Conservation (phyloP, 1,140 invertebrate species). For the Drosophila pruinosa region DNA sequence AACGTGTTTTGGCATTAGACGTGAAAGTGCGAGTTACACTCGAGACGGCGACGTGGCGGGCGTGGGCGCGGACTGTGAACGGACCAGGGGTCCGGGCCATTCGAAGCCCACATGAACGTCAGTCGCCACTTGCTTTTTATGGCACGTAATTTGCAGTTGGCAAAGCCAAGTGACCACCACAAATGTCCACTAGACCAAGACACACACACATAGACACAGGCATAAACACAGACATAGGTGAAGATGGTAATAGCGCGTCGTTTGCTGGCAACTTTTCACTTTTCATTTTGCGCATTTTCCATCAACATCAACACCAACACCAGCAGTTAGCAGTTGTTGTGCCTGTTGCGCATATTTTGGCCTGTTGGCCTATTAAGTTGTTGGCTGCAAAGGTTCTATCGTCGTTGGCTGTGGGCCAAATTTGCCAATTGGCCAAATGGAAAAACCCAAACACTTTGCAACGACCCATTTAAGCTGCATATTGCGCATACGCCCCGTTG, state of each 20-base stretch:
- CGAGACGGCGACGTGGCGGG: conserved; percentile 20
- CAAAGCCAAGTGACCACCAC: conserved; percentile 61
- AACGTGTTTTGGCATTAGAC: conserved; percentile 80
- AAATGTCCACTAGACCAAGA: conserved; percentile 16
- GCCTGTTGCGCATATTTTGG: conserved; percentile 55
- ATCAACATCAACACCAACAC: neutral
- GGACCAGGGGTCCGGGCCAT: neutral
- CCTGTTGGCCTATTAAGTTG: conserved; percentile 80
- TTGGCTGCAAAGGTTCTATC: conserved; percentile 48
- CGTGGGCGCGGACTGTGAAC: conserved; percentile 17
- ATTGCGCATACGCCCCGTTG: conserved; percentile 56
- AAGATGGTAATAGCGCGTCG: conserved; percentile 18
- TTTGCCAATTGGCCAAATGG: conserved; percentile 17
- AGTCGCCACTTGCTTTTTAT: conserved; percentile 67
- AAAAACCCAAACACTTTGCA: conserved; percentile 43
- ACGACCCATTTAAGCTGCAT: conserved; percentile 64
- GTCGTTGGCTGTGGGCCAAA: conserved; percentile 58
- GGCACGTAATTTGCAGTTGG: conserved; percentile 80
- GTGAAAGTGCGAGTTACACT: conserved; percentile 79
- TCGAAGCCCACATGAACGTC: conserved; percentile 50
- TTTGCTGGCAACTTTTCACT: conserved; percentile 74
- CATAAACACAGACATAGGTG: conserved; percentile 7
- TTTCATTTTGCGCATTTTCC: conserved; percentile 80
- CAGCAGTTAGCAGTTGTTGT: too few relatives aligned
- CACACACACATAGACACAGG: neutral